phyloP scores from a whole-genome alignment of 2,888 invertebrate species.

The Reticulitermes lucifugus region DNA sequence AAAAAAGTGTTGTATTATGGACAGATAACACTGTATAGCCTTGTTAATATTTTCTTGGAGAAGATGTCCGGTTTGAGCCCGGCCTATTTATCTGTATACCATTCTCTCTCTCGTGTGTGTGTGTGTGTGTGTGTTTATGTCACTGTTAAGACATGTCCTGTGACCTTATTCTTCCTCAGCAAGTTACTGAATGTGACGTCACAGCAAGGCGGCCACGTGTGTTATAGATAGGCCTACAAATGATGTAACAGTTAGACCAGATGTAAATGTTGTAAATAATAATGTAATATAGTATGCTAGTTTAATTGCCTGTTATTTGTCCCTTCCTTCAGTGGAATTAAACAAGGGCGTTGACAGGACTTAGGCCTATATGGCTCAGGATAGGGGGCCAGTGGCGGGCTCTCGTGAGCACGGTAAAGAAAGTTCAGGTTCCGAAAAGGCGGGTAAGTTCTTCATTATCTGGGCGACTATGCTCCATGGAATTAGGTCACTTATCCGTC shows the following conservation, averaged over 20 bases:
- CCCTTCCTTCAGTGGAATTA: too few relatives aligned
- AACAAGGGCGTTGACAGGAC: too few relatives aligned
- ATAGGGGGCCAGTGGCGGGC: too few relatives aligned
- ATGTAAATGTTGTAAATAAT: constrained; percentile 28
- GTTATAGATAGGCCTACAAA: not conserved
- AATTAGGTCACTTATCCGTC: too few relatives aligned
- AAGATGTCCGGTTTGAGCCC: not conserved
- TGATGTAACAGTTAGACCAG: not conserved
- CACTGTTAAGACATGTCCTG: not conserved
- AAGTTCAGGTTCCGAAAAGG: too few relatives aligned
- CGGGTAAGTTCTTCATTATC: too few relatives aligned
- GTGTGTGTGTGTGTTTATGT: not conserved
- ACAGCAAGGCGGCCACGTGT: not conserved
- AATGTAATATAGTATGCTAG: not conserved
- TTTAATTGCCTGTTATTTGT: not conserved
- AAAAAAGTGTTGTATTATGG: too few relatives aligned
- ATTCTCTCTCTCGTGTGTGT: not conserved
- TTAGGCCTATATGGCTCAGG: too few relatives aligned
- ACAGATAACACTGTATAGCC: too few relatives aligned
- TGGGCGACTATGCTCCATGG: too few relatives aligned
- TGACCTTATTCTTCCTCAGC: not conserved
- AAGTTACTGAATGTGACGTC: not conserved
- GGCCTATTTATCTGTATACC: not conserved
- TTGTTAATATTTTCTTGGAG: too few relatives aligned
- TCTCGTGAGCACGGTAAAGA: too few relatives aligned